Evolutionary conservation across 2,888 invertebrate genomes (phyloP).

Genomic region (Patella ulyssiponensis): DNA sequence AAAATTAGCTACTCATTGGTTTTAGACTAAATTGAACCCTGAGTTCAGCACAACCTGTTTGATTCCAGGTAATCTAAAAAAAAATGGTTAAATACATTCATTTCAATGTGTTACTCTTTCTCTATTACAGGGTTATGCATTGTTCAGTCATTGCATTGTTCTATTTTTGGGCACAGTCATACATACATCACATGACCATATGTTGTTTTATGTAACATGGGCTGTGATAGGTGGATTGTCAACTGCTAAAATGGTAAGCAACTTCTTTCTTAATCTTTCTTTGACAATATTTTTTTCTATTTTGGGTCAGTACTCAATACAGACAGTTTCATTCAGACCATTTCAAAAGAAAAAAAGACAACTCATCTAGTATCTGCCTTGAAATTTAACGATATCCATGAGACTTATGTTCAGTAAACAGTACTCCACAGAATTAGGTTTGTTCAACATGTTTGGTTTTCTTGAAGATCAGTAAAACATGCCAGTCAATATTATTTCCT

Average conservation of each 20-base stretch:
- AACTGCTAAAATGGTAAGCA: conserved; percentile 72
- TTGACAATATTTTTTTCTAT: too few relatives aligned
- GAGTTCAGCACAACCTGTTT: too few relatives aligned
- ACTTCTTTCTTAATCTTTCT: neutral
- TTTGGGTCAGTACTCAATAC: too few relatives aligned
- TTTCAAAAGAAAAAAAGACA: too few relatives aligned
- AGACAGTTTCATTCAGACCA: too few relatives aligned
- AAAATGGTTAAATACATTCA: neutral
- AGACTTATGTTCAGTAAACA: neutral
- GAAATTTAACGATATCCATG: neutral
- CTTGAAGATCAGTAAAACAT: too few relatives aligned
- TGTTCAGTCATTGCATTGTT: conserved; percentile 73
- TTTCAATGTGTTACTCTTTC: neutral
- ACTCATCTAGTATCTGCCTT: neutral
- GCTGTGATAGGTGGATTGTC: conserved; percentile 72
- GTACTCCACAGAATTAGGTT: too few relatives aligned
- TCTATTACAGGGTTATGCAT: conserved; percentile 72
- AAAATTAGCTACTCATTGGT: too few relatives aligned
- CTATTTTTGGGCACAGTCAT: conserved; percentile 72
- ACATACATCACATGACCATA: conserved; percentile 73
- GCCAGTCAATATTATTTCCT: neutral
- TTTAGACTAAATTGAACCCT: too few relatives aligned
- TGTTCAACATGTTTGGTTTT: too few relatives aligned
- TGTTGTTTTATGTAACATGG: conserved; percentile 73
- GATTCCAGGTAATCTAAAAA: too few relatives aligned